These are phyloP conservation scores for Amia ocellicauda DNA, from an alignment of 2,113 vertebrate species.

Conservation along the genomic window DNA sequence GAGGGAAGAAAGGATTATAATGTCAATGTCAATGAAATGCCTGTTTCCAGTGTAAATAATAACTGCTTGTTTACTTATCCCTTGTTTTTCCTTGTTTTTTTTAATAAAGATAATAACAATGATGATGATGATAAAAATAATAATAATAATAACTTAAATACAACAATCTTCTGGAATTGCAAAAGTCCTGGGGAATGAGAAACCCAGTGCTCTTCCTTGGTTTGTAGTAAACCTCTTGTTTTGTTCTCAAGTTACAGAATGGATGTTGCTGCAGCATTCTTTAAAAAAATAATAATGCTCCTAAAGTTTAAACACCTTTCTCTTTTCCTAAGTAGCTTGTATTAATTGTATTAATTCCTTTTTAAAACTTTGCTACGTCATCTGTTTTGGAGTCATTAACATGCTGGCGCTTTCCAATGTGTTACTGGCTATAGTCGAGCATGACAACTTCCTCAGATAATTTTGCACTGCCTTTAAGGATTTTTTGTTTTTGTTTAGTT, in stretches of 20 bases:
- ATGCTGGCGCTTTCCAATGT: not conserved
- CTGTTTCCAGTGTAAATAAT: constrained; percentile 89
- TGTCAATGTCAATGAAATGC: constrained; percentile 75
- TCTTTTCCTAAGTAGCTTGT: constrained; percentile 3
- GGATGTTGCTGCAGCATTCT: constrained; percentile 23
- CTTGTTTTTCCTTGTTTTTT: constrained; percentile 63
- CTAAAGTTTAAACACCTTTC: not conserved
- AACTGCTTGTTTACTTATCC: constrained; percentile 86
- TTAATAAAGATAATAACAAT: constrained; percentile 40
- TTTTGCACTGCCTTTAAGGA: constrained; percentile 62
- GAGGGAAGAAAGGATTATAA: constrained; percentile 65
- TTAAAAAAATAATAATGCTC: constrained; percentile 10
- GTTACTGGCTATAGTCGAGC: constrained; percentile 65
- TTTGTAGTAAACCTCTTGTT: not conserved
- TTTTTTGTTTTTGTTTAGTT: not conserved
- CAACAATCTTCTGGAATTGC: constrained; percentile 37
- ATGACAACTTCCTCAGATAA: constrained; percentile 49
- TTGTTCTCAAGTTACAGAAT: not conserved
- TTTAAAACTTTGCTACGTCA: not conserved
- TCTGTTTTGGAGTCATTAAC: too few relatives aligned
- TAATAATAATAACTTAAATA: constrained; percentile 30
- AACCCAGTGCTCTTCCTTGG: constrained; percentile 10
- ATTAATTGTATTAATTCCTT: constrained; percentile 16
- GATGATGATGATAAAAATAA: constrained; percentile 35
- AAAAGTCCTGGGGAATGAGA: constrained; percentile 31